These are phyloP conservation scores for Watsonalla binaria DNA, from an alignment of 2,888 invertebrate genomes.

Conservation along the genomic window DNA sequence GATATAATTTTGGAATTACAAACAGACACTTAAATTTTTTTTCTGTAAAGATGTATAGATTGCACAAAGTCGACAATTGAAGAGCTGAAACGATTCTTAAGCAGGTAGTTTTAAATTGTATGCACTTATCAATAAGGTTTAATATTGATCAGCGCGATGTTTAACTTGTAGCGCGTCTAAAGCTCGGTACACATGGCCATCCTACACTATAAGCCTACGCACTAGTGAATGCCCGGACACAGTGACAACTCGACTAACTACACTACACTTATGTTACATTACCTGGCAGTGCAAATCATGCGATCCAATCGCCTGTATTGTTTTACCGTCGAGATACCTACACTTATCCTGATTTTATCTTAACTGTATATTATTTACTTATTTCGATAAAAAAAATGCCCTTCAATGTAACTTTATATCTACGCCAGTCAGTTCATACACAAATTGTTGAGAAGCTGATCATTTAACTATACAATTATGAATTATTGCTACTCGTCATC, in stretches of 20 bases:
- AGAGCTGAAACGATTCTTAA: background rate
- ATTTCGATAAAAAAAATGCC: background rate
- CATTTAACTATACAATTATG: background rate
- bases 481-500: background rate
- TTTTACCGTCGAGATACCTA: no score
- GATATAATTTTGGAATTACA: no score
- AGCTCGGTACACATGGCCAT: constrained; percentile 52
- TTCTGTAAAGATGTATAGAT: no score
- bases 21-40: no score
- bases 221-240: constrained; percentile 48
- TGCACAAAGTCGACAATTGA: background rate
- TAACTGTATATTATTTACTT: no score
- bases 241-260: constrained; percentile 54
- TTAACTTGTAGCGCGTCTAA: constrained; percentile 45
- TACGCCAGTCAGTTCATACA: background rate
- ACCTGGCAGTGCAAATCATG: constrained; percentile 43
- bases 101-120: constrained; percentile 9
- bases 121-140: background rate
- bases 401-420: background rate
- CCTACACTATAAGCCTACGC: constrained; percentile 64
- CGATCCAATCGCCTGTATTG: constrained; percentile 11
- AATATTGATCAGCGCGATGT: constrained; percentile 1
- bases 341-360: no score
- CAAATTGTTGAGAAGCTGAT: background rate
- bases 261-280: constrained; percentile 17